Conservation (phyloP, 2,113 vertebrate species). For the Megatriorchis doriae region DNA sequence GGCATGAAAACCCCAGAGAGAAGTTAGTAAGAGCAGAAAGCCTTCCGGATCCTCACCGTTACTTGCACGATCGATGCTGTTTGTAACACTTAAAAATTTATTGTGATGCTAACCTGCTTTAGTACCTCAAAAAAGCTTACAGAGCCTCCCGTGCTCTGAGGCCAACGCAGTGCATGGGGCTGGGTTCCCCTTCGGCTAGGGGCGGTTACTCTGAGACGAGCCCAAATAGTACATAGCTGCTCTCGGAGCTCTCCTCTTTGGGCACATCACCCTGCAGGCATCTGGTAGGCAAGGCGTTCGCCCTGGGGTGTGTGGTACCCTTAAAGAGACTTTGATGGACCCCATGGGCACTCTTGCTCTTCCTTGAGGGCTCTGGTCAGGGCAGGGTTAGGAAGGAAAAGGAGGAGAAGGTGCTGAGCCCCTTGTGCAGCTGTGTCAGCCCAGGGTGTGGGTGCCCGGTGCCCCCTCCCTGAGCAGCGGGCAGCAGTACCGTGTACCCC, state of each 20-base stretch:
- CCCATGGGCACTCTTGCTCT: background rate
- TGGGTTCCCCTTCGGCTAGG: background rate
- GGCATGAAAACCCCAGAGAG: conserved; percentile 45
- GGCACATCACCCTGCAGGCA: background rate
- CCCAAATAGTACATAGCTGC: background rate
- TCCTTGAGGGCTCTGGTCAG: background rate
- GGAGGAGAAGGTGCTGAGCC: background rate
- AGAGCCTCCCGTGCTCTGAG: background rate
- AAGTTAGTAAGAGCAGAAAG: conserved; percentile 33
- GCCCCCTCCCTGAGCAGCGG: background rate
- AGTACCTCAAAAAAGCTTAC: background rate
- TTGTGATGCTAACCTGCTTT: background rate
- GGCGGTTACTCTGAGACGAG: background rate
- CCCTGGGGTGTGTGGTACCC: background rate
- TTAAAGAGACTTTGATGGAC: background rate
- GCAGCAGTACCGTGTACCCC: background rate
- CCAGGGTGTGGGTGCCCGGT: background rate
- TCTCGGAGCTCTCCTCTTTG: background rate
- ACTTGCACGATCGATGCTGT: background rate
- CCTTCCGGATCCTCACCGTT: background rate
- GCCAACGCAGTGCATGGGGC: background rate
- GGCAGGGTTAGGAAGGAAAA: background rate
- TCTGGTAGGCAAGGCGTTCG: background rate
- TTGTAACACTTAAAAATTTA: conserved; percentile 46
- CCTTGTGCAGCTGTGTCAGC: background rate